Evolutionary conservation across 2,888 invertebrate species (phyloP).

Genomic region (Leptopterna dolabrata): DNA sequence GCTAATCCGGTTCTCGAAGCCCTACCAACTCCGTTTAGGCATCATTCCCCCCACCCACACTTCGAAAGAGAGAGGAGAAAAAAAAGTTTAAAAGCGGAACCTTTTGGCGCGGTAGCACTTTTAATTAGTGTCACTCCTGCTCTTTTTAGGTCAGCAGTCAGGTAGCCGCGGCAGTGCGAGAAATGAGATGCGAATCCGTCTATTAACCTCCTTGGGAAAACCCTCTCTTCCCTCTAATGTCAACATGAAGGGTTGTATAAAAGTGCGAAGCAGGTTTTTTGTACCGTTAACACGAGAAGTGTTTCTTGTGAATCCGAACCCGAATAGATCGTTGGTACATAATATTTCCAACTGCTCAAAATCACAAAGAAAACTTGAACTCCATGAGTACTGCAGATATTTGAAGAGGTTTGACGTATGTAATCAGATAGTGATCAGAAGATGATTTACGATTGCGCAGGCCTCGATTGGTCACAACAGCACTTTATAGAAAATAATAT

Average conservation of each 20-base stretch:
- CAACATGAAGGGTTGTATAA: not conserved
- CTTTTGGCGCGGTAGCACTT: conserved; percentile 20
- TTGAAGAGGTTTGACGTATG: too few species aligned
- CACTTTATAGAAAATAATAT: too few species aligned
- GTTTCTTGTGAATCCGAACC: too few species aligned
- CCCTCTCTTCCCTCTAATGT: not conserved
- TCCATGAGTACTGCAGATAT: too few species aligned
- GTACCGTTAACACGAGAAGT: too few species aligned
- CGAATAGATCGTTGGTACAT: too few species aligned
- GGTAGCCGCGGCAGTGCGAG: conserved; percentile 17
- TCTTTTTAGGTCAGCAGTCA: conserved; percentile 16
- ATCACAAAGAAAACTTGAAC: too few species aligned
- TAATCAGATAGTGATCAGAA: too few species aligned
- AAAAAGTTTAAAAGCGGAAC: not conserved
- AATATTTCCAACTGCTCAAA: too few species aligned
- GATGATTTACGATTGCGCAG: too few species aligned
- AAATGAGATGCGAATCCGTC: conserved; percentile 31
- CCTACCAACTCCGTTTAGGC: not conserved
- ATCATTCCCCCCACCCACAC: not conserved
- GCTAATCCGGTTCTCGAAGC: not conserved
- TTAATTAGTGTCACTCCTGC: conserved; percentile 34
- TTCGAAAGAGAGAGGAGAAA: not conserved
- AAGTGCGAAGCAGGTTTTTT: not conserved
- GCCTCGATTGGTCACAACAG: too few species aligned
- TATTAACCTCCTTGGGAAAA: not conserved